phyloP scores from a whole-genome alignment of 2,113 vertebrate species.

The Philantomba maxwellii region DNA sequence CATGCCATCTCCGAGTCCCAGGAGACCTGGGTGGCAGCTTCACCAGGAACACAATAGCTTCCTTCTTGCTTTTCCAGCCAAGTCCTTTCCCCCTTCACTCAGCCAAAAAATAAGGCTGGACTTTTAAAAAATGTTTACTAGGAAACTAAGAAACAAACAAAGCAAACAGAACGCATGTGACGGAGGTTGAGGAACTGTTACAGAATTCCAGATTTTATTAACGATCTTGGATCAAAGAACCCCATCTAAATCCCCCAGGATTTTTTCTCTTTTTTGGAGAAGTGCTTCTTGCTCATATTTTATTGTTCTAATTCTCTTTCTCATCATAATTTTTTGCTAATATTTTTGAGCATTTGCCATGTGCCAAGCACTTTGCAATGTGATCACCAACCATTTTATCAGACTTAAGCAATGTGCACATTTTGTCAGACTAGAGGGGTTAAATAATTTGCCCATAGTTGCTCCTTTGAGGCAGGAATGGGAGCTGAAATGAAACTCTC shows the following conservation, averaged over 20 bases:
- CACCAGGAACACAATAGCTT: not conserved
- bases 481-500: not conserved
- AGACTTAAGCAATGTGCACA: not conserved
- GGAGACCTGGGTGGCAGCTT: not conserved
- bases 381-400: not conserved
- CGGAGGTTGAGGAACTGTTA: not conserved
- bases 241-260: not conserved
- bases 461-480: not conserved
- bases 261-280: not conserved
- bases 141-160: conserved; percentile 53
- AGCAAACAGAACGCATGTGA: conserved; percentile 4
- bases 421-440: not conserved
- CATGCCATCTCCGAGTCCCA: not conserved
- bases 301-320: not conserved
- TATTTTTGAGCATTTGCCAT: not conserved
- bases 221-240: not conserved
- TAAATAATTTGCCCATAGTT: not conserved
- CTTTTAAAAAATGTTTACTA: conserved; percentile 56
- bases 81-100: not conserved
- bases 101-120: conserved; percentile 25
- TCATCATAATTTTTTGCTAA: not conserved
- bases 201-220: conserved; percentile 31
- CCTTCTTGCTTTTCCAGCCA: conserved; percentile 9
- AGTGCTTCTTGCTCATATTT: not conserved
- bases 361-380: not conserved